Evolutionary conservation across 2,113 vertebrate species (phyloP).

Genomic region (Columba livia): DNA sequence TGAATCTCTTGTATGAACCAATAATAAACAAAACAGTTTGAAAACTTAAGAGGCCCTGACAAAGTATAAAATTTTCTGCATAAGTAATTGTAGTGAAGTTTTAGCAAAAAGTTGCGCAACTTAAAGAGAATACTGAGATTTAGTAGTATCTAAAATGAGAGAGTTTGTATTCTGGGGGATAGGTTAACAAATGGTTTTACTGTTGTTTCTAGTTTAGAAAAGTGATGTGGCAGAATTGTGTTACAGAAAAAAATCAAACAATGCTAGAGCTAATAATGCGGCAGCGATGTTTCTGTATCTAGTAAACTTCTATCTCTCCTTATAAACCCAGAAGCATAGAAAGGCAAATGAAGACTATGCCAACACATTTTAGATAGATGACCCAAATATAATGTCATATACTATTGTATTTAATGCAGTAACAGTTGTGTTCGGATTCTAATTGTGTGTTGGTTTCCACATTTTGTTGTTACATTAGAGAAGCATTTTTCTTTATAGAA

Average conservation of each 20-base stretch:
- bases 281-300: background rate
- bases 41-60: background rate
- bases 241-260: rapidly evolving
- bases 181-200: background rate
- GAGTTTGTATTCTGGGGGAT: background rate
- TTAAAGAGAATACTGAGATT: background rate
- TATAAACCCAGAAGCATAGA: background rate
- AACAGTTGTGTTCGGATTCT: background rate
- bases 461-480: background rate
- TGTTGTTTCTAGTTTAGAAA: background rate
- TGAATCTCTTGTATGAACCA: background rate
- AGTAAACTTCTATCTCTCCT: background rate
- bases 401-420: background rate
- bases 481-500: background rate
- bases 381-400: background rate
- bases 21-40: background rate
- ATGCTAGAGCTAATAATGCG: rapidly evolving
- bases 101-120: background rate
- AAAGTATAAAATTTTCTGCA: background rate
- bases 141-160: background rate
- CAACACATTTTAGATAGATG: background rate
- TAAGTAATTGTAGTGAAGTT: background rate
- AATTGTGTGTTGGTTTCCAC: background rate
- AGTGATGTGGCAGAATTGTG: background rate
- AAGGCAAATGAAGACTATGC: background rate